Evolutionary conservation across 2,113 vertebrate genomes (phyloP).

Genomic region (Psilopogon haemacephalus): DNA sequence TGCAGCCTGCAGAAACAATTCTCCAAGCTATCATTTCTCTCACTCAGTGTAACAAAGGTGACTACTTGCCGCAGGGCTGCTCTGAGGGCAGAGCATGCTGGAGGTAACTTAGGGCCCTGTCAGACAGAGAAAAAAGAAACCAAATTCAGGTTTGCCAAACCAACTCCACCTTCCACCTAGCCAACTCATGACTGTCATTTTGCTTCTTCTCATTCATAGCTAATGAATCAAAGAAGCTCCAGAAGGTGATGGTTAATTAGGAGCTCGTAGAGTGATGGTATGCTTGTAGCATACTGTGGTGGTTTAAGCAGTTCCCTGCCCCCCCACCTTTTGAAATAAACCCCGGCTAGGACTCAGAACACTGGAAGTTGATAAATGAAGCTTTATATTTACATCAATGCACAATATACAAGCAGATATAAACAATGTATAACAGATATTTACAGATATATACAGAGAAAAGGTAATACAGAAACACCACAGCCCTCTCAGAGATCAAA

Average conservation of each 20-base stretch:
- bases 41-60: not conserved
- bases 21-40: not conserved
- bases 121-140: not conserved
- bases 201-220: not conserved
- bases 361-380: no score
- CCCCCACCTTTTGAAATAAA: no score
- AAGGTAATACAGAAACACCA: no score
- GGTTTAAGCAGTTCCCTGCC: no score
- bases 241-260: not conserved
- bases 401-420: no score
- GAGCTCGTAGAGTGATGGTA: no score
- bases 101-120: not conserved
- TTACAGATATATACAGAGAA: no score
- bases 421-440: no score
- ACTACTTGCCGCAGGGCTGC: not conserved
- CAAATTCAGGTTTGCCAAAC: not conserved
- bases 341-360: no score
- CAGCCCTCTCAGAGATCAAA: no score
- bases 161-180: not conserved
- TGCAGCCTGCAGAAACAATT: not conserved
- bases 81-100: not conserved
- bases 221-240: not conserved
- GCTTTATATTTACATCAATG: no score
- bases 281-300: no score
- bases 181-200: not conserved